A percentile compares a stretch with the other conserved stretches of the same genome.
phyloP scores from a whole-genome alignment of 2,113 vertebrate species.

The Etheostoma spectabile region DNA sequence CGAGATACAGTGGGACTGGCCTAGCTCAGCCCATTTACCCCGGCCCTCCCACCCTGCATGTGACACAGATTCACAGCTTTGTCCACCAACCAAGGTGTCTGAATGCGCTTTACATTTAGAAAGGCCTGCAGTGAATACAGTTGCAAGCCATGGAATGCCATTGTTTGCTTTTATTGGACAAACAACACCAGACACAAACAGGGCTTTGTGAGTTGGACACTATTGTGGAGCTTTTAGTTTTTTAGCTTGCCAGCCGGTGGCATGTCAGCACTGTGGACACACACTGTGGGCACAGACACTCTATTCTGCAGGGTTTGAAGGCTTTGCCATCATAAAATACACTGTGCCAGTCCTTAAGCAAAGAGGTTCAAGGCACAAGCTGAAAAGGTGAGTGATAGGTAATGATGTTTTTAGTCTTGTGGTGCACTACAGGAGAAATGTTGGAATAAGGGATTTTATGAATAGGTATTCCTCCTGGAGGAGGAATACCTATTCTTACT shows the following conservation, averaged over 20 bases:
- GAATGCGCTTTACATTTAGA: conserved; percentile 71
- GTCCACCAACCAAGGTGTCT: conserved; percentile 68
- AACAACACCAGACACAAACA: conserved; percentile 76
- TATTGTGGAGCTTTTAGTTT: conserved; percentile 35
- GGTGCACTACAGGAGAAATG: not conserved
- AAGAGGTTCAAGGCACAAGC: conserved; percentile 22
- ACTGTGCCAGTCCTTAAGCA: conserved; percentile 21
- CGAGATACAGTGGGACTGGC: conserved; percentile 14
- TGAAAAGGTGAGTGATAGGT: conserved; percentile 65
- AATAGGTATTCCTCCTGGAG: not conserved
- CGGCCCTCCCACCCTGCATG: conserved; percentile 38
- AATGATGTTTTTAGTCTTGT: not conserved
- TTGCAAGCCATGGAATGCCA: conserved; percentile 84
- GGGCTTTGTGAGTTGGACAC: conserved; percentile 63
- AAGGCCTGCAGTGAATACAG: conserved; percentile 78
- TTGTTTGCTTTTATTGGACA: conserved; percentile 82
- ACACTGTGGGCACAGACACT: conserved; percentile 23
- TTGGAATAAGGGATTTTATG: not conserved
- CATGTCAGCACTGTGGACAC: conserved; percentile 44
- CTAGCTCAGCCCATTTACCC: conserved; percentile 55
- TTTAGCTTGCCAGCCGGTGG: conserved; percentile 32
- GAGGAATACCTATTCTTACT: not conserved
- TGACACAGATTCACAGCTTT: conserved; percentile 72
- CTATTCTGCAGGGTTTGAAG: conserved; percentile 33
- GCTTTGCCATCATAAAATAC: conserved; percentile 30